Conservation (phyloP, 2,113 vertebrate species). For the Copsychus sechellarum region DNA sequence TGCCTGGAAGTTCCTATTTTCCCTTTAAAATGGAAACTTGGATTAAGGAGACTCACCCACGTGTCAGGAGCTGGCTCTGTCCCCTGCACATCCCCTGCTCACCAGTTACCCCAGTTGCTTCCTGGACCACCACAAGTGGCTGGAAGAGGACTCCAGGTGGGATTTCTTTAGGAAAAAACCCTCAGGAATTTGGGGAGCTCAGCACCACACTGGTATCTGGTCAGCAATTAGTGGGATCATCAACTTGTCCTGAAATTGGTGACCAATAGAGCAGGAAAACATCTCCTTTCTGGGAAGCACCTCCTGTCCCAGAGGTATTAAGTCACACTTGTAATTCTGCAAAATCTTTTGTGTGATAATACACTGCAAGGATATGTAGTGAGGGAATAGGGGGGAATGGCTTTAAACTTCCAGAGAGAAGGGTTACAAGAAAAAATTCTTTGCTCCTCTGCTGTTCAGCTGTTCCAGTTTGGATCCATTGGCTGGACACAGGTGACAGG, state of each 20-base stretch:
- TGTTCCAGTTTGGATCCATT: background rate
- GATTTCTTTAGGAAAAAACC: background rate
- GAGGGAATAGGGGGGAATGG: background rate
- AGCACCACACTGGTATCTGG: background rate
- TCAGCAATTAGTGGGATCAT: background rate
- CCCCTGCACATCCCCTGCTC: background rate
- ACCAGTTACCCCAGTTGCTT: background rate
- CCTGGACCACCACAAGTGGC: background rate
- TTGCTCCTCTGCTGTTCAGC: background rate
- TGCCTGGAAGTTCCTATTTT: background rate
- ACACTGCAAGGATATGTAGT: too few species aligned
- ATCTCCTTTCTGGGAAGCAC: background rate
- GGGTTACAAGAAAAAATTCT: background rate
- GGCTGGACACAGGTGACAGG: background rate
- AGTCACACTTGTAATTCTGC: background rate
- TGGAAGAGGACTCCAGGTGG: background rate
- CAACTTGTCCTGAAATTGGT: background rate
- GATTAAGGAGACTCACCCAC: background rate
- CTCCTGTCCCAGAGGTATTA: background rate
- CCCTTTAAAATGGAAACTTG: background rate
- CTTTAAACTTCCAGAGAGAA: too few species aligned
- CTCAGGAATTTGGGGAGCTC: background rate
- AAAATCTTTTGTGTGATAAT: background rate
- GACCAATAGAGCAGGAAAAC: background rate
- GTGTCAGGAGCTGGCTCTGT: fast-evolving